Conservation (phyloP, 2,113 vertebrate species). For the Zapornia atra region DNA sequence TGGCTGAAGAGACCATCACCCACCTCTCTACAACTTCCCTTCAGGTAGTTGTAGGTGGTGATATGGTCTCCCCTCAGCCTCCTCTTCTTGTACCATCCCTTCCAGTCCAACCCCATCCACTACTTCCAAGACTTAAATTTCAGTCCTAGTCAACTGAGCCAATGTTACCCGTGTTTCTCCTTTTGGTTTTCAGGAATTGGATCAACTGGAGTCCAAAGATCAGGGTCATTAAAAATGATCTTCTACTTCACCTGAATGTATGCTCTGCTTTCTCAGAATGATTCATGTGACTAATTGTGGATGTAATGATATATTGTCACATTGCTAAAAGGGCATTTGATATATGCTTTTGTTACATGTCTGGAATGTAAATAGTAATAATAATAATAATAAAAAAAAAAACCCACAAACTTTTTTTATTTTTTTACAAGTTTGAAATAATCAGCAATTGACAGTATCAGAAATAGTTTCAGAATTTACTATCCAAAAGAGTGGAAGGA, state of each 20-base stretch:
- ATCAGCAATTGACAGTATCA: not conserved
- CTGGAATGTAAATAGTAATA: not conserved
- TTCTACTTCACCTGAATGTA: not conserved
- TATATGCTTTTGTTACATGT: not conserved
- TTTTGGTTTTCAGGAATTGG: conserved; percentile 83
- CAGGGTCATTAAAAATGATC: conserved; percentile 1
- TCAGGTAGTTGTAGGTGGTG: too few relatives aligned
- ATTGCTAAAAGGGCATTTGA: not conserved
- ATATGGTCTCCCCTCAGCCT: too few relatives aligned
- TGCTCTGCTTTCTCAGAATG: not conserved
- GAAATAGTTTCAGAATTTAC: not conserved
- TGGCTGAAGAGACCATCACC: too few relatives aligned
- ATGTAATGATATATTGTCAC: not conserved
- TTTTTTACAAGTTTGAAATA: not conserved
- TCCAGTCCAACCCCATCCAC: not conserved
- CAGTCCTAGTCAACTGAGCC: not conserved
- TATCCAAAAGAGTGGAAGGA: not conserved
- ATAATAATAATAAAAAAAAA: not conserved
- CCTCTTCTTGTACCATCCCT: not conserved
- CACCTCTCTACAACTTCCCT: too few relatives aligned
- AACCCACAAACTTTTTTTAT: too few relatives aligned
- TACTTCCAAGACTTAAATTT: not conserved
- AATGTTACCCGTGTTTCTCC: conserved; percentile 74
- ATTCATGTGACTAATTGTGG: not conserved
- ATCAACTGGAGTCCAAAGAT: conserved; percentile 91